Conservation (phyloP, 1,140 invertebrate species). For the Calephelis nemesis region DNA sequence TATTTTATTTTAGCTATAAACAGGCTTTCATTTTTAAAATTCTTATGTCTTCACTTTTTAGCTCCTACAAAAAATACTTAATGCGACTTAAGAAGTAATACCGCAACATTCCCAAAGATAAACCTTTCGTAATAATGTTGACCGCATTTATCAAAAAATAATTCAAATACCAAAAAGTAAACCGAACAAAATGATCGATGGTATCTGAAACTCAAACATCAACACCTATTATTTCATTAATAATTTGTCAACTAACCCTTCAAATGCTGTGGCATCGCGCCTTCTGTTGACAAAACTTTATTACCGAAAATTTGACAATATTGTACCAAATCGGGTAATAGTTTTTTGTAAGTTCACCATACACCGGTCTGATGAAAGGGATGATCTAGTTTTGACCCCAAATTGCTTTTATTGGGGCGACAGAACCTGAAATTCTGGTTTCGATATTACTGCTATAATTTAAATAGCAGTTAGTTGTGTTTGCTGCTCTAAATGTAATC, state of each 20-base stretch:
- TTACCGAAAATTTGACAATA: slow-evolving; percentile 77
- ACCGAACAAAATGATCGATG: slow-evolving; percentile 47
- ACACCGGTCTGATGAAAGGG: slow-evolving; percentile 47
- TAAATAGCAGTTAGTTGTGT: slow-evolving; percentile 22
- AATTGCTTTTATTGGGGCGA: slow-evolving; percentile 39
- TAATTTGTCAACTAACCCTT: slow-evolving; percentile 72
- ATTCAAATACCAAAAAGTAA: slow-evolving; percentile 15
- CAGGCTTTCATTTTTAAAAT: no score
- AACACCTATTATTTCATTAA: slow-evolving; percentile 62
- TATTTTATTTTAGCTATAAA: background rate
- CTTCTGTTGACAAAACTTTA: slow-evolving; percentile 75
- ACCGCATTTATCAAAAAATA: slow-evolving; percentile 6
- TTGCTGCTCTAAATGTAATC: background rate
- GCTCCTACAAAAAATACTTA: no score
- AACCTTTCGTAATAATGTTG: background rate
- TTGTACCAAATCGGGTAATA: slow-evolving; percentile 53
- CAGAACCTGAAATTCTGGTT: slow-evolving; percentile 66
- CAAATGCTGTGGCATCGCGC: slow-evolving; percentile 47
- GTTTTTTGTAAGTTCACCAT: slow-evolving; percentile 58
- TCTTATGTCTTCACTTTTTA: no score
- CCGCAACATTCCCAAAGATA: no score
- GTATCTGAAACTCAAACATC: slow-evolving; percentile 53
- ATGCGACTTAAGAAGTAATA: no score
- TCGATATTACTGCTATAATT: slow-evolving; percentile 33
- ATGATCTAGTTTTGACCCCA: slow-evolving; percentile 72